Base-by-base conservation (phyloP, 2,888 invertebrate species). In the Scaptomyza caliginosa region DNA sequence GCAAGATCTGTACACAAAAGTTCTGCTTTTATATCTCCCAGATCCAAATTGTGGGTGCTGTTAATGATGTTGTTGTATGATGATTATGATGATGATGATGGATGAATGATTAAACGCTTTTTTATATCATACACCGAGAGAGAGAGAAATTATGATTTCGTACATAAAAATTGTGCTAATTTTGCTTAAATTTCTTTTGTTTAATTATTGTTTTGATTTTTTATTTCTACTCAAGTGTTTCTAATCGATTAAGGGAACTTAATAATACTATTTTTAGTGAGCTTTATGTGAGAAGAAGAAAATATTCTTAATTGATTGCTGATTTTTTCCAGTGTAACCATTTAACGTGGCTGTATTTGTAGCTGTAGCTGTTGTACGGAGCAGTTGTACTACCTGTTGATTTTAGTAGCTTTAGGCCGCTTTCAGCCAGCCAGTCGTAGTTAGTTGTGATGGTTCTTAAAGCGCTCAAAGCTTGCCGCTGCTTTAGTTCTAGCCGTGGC, bases 401-500 rank as follows among this genome's bases (percentile, higher is more conserved):
- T 46, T 30, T 17, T 1, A 36, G 40, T 56, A 40, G n/a, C n/a
- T n/a, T n/a, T n/a, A n/a, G n/a, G n/a, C 46, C 24, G 39, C 2
- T 55, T 49, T 48, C 8, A 28, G 43, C 28, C 17, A 11, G 11
- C n/a, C n/a, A 28, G 28, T 45, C 28, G 43, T 8, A 42, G 54
- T 66, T 32, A 48, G 52, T 26, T 49, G 56, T 71, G 77, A 58
- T 76, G 85, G 82, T 85, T 81, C 81, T 81, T 81, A 84, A 79
- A 81, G 85, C 82, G 68, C 59, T 63, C 39, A 62, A 54, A 77
- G 74, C 67, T 48, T 49, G 46, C 28, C 49, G 48, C 51, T 43
- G 67, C 60, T 65, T 81, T 74, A 81, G 81, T 81, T 84, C 67
- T 51, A 84, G 77, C 85, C 82, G 85, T 77, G 85, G 82, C 81